Conservation (phyloP, 2,888 invertebrate species). For the Calameuta pallipes region DNA sequence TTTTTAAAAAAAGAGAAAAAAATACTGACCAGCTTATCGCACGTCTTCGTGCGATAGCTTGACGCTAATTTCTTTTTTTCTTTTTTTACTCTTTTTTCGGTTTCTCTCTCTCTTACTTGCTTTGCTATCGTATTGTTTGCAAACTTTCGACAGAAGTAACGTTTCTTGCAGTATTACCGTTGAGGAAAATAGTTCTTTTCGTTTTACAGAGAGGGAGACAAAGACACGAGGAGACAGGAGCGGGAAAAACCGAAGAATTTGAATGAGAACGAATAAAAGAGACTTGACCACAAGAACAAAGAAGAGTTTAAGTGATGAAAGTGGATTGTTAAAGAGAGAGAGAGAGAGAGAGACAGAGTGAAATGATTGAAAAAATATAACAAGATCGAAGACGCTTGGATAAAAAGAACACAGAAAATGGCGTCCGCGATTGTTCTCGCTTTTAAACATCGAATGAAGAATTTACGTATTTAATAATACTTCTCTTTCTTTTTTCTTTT, state of each 20-base stretch:
- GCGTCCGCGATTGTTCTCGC: not conserved
- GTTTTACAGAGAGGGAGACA: not conserved
- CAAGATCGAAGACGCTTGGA: not conserved
- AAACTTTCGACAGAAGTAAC: not conserved
- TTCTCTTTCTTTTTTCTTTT: not conserved
- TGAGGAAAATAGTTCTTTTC: not conserved
- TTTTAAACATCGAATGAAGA: not conserved
- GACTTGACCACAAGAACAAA: not conserved
- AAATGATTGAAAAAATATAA: not conserved
- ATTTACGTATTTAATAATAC: not conserved
- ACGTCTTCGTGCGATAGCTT: not conserved
- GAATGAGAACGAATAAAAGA: not conserved
- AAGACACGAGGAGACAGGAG: not conserved
- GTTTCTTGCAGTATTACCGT: not conserved
- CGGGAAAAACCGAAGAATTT: not conserved
- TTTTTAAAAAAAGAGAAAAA: not conserved
- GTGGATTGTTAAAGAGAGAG: not conserved
- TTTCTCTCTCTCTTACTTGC: not conserved
- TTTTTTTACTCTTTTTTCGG: not conserved
- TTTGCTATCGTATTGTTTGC: not conserved
- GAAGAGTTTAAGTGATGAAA: not conserved
- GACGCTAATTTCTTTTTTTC: not conserved
- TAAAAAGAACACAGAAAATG: not conserved
- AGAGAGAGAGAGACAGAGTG: not conserved
- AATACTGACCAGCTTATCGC: not conserved